Conservation (phyloP, 2,888 invertebrate genomes). For the Leucozona laternaria region DNA sequence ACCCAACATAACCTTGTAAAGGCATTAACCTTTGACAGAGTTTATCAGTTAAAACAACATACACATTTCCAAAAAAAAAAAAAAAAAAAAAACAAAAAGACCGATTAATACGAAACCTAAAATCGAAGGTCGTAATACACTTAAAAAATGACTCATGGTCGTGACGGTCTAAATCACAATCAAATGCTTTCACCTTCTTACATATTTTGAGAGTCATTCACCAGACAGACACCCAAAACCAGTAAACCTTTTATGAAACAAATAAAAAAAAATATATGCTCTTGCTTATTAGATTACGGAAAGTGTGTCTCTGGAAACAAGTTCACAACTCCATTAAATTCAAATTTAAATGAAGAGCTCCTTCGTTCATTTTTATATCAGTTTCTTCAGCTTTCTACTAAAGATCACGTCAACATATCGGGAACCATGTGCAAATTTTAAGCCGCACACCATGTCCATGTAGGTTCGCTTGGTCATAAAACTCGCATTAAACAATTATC, state of each 20-base stretch:
- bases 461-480: conserved; percentile 44
- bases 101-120: conserved; percentile 1
- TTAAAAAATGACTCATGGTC: not conserved
- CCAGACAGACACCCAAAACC: conserved; percentile 52
- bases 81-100: not conserved
- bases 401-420: conserved; percentile 39
- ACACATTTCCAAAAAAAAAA: not conserved
- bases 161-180: not conserved
- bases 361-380: conserved; percentile 33
- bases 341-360: conserved; percentile 65
- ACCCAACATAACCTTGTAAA: not conserved
- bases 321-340: conserved; percentile 43
- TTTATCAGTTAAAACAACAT: not conserved
- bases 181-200: conserved; percentile 34
- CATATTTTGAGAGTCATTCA: conserved; percentile 12
- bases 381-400: conserved; percentile 50
- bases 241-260: conserved; percentile 59
- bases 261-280: conserved; percentile 1
- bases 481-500: conserved; percentile 52
- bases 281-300: conserved; percentile 38
- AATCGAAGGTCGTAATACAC: not conserved
- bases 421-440: conserved; percentile 54
- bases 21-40: not conserved
- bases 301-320: conserved; percentile 52
- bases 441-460: conserved; percentile 49